Base-by-base conservation (phyloP, 2,888 invertebrate genomes). In the Sarcophaga rosellei region DNA sequence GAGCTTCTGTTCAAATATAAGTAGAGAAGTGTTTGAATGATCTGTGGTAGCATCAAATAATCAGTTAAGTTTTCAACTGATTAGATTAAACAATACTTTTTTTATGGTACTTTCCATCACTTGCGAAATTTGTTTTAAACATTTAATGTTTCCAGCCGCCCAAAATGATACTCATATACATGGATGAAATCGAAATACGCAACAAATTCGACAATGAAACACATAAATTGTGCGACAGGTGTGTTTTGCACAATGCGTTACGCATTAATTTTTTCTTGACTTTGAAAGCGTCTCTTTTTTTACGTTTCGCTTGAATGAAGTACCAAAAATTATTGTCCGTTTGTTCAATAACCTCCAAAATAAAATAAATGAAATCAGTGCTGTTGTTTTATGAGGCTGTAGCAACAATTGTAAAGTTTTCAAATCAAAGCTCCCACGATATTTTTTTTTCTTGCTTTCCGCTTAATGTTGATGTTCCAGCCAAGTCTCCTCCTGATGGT, bases 191-290 rank as follows among this genome's bases (percentile, higher is more conserved):
- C 17, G 17, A 53, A 53, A 57, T 11, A 53, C 74, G 57, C 20
- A 69, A 73, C 73, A 59, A 76, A 76, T 68, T 70, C 77, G 65
- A 65, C 77, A 77, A 81, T 70, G 81, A 70, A 81, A 81, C n/a
- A 84, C 84, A 86, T 86, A 86, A 86, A 86, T 84, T 86, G 57
- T 63, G 86, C 81, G 86, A 86, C 86, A 86, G 86, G 86, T 86
- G 86, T 78, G 84, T 86, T 86, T 86, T 63, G 47, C 66, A 81
- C 61, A 15, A 47, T 78, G 81, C 81, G 78, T 70, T 86, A 84
- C 84, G 86, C 86, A 78, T 84, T 81, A 72, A 66, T 65, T 80
- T 83, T 72, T 59, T 57, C 74, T 57, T 12, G 53, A 5, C 12
- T 53, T 15, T 53, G 12, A 15, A 17, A 17, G 15, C 12, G 35